Base-by-base conservation (phyloP, 2,888 invertebrate species). In the Cryptocephalus moraei region DNA sequence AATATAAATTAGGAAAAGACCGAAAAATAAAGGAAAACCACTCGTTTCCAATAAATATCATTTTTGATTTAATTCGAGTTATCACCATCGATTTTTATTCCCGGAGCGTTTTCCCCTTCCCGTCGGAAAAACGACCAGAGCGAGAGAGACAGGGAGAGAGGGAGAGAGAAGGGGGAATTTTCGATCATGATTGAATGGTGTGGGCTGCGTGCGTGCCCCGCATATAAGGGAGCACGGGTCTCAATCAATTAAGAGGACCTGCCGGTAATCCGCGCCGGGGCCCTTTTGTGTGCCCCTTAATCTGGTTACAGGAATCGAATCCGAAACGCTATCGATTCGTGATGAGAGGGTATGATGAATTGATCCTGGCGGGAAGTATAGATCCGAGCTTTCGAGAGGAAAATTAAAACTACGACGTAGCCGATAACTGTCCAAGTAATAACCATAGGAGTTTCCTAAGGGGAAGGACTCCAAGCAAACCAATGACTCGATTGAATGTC, bases 251-350 rank as follows among this genome's bases (percentile, higher is more conserved):
- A 54, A 54, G 49, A 50, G 50, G 47, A 52, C 50, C 47, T 44
- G 54, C 50, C 49, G 48, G 41, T 50, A 49, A 51, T 49, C 47
- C 47, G 48, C 47, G 44, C 54, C 22, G 22, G 22, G 6, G 22
- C 22, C 51, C 59, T 62, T 62, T 22, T 22, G 22, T 64, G 62
- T 64, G 64, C 63, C 59, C 61, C 61, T 59, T 63, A 63, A 64
- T 63, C 62, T 60, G 60, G 64, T 63, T 64, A 63, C 60, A 60
- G 60, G 57, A 62, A 61, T 62, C 61, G 62, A 56, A 59, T 59
- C 58, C 56, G 22, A 22, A 22, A 22, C 22, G 59, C 53, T 52
- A 31, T 22, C 31, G 22, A 31, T 40, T 40, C 40, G 40, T 53
- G 50, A 40, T 49, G 52, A 36, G 52, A 51, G 41, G 47, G 53